Conservation (phyloP, 2,888 invertebrate species). For the Cryptus viduatorius region DNA sequence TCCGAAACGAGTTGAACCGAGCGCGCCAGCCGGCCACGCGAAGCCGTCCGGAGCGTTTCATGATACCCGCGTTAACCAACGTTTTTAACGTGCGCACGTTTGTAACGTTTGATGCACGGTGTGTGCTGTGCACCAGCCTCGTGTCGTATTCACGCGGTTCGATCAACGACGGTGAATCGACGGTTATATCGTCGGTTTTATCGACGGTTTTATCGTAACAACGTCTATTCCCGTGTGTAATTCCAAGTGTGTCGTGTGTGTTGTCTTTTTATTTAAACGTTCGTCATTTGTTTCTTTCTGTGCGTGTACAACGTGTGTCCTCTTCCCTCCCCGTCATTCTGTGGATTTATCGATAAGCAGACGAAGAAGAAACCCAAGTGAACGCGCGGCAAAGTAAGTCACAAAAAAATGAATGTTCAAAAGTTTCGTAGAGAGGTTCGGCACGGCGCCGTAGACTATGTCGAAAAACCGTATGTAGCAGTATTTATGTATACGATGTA, state of each 20-base stretch:
- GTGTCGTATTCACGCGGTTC: slow-evolving; percentile 11
- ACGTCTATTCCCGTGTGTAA: slow-evolving; percentile 43
- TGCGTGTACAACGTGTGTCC: slow-evolving; percentile 43
- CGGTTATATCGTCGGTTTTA: too few relatives aligned
- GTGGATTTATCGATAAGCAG: slow-evolving; percentile 60
- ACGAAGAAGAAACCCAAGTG: slow-evolving; percentile 6
- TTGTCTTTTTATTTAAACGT: slow-evolving; percentile 39
- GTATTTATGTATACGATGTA: neutral
- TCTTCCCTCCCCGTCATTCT: neutral
- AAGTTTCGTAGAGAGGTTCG: neutral
- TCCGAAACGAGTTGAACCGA: slow-evolving; percentile 64
- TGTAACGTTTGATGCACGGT: slow-evolving; percentile 23
- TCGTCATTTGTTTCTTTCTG: slow-evolving; percentile 38
- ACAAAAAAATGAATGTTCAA: neutral
- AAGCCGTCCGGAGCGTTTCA: slow-evolving; percentile 62
- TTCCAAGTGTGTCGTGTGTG: slow-evolving; percentile 56
- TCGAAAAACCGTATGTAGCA: neutral
- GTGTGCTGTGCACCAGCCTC: neutral
- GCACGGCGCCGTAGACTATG: too few relatives aligned
- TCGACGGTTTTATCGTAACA: slow-evolving; percentile 41
- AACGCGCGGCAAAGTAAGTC: slow-evolving; percentile 34
- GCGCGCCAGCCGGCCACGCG: slow-evolving; percentile 75
- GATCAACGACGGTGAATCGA: slow-evolving; percentile 4
- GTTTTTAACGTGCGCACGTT: slow-evolving; percentile 56
- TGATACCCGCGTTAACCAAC: slow-evolving; percentile 34